Base-by-base conservation (phyloP, 2,113 vertebrate genomes). In the Argyrosomus japonicus region DNA sequence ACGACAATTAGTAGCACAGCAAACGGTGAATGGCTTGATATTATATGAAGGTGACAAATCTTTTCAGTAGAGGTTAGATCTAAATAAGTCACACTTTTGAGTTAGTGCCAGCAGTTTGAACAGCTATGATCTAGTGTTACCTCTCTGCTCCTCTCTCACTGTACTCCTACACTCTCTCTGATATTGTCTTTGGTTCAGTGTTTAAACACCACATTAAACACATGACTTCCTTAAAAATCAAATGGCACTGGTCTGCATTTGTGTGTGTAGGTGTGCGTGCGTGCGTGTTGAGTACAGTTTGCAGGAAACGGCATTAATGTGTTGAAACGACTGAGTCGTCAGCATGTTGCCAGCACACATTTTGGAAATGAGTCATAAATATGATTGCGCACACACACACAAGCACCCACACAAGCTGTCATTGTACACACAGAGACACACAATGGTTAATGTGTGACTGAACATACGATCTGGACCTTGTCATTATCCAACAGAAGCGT, bases 241-340 rank as follows among this genome's bases (percentile, higher is more conserved):
- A 67, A 84, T 69, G 56, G 50, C 58, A 32, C 32, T 65, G 78
- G 14, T 53, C 63, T 70, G 25, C 67, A 68, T 61, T 64, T 19
- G n/a, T 71, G 23, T 74, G 67, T 62, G 68, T 48, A 11, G 23
- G 63, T n/a, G 62, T 45, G 43, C 9, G 68, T 70, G 43, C 9
- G 68, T 70, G 29, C 60, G 69, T 64, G 68, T 29, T 65, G 76
- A 65, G 83, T 75, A 63, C 75, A 84, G 72, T 82, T 86, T 88
- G 79, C 14, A 48, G 63, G 74, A 87, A 88, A 77, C 77, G n/a
- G 83, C 81, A 91, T 90, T 85, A 74, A 82, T 87, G 73, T 63
- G 71, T 69, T 78, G 89, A 90, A 85, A 65, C 43, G 51, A 63
- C 81, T 89, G 83, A 86, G 70, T 92, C 84, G 89, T 91, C 81